Percentiles rank a stretch among this genome's conserved stretches.
These are phyloP conservation scores for Caenorhabditis sp. DNA, from an alignment of 2,888 invertebrate species.

Conservation along the genomic window DNA sequence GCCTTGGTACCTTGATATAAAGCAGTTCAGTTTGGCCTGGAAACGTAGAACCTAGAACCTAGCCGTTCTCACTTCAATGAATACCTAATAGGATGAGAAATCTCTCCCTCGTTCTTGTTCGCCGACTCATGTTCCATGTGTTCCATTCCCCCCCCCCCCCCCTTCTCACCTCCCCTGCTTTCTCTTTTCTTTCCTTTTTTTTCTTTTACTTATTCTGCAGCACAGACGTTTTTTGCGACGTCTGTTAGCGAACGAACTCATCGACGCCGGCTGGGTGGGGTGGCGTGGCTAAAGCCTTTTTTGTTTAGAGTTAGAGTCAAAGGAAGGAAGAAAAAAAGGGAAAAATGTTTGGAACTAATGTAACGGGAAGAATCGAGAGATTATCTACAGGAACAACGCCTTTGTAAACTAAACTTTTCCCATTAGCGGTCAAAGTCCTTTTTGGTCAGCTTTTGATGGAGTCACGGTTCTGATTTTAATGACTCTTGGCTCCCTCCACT, in stretches of 20 bases:
- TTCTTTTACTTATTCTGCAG: slow-evolving; percentile 3
- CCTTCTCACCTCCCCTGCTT: neutral
- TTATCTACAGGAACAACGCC: neutral
- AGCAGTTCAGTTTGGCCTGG: too few species aligned
- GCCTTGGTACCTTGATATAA: neutral
- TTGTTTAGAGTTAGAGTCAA: slow-evolving; percentile 54
- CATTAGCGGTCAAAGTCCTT: slow-evolving; percentile 2
- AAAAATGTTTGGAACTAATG: slow-evolving; percentile 44
- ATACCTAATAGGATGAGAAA: slow-evolving; percentile 7
- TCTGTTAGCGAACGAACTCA: slow-evolving; percentile 14
- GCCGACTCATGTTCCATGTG: slow-evolving; percentile 1
- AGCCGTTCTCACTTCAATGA: slow-evolving; percentile 7
- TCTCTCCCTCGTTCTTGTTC: neutral
- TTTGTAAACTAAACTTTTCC: slow-evolving; percentile 51
- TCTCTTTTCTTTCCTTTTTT: neutral
- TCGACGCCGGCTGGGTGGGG: too few species aligned
- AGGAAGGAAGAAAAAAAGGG: neutral
- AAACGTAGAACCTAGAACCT: neutral
- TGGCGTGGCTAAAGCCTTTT: slow-evolving; percentile 43
- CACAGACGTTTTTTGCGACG: slow-evolving; percentile 4
- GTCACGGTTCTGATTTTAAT: slow-evolving; percentile 44
- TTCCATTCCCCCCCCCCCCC: neutral
- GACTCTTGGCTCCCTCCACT: too few species aligned
- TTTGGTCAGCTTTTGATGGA: neutral
- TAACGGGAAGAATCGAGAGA: neutral